Base-by-base conservation (phyloP, 2,113 vertebrate genomes). In the Archilochus colubris region DNA sequence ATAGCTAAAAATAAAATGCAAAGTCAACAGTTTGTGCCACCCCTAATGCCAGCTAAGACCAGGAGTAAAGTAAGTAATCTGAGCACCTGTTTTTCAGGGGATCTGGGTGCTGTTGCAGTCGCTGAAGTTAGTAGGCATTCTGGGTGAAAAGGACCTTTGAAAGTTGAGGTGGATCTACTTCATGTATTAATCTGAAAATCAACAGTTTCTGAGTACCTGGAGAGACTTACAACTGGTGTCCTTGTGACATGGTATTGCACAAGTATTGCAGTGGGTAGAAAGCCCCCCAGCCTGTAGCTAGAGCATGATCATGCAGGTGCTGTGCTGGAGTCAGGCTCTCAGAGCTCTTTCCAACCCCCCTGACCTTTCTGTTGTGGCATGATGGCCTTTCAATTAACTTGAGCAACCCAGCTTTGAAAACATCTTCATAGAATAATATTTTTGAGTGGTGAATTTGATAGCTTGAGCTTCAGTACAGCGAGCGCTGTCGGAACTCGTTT, bases 281-380 rank as follows among this genome's bases (percentile, higher is more conserved):
- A 28, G 40, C 46, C 18, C 46, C 46, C 46, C 19, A 20, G 8
- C 46, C 46, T 21, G 31, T 14, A 6, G 19, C 31, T 91, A 7
- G 0, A 46, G 14, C 7, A 0, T 28, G 40, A 10, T 20, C 3
- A 0, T 62, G 64, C 13, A 23, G 40, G 3, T 1, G 0, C 61
- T 77, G 87, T 76, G 25, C 48, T 6, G 1, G 9, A 85, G 24
- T 36, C 1, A 2, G 30, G 25, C 55, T 77, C n/a, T 63, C 30
- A 48, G 27, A 70, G 48, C 61, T 33, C 7, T n/a, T 10, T 67
- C 54, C 2, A 1, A 82, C 78, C 23, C 12, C 25, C 28, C 13
- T 54, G 48, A 66, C 24, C 36, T 30, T 73, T 80, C 33, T 61
- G 18, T 63, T 4, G 3, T 11, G 8, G 14, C 31, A 19, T 14